Percentiles rank a stretch among this genome's conserved stretches.
Evolutionary conservation across 2,888 invertebrate species (phyloP).

Genomic region (Rhingia campestris): DNA sequence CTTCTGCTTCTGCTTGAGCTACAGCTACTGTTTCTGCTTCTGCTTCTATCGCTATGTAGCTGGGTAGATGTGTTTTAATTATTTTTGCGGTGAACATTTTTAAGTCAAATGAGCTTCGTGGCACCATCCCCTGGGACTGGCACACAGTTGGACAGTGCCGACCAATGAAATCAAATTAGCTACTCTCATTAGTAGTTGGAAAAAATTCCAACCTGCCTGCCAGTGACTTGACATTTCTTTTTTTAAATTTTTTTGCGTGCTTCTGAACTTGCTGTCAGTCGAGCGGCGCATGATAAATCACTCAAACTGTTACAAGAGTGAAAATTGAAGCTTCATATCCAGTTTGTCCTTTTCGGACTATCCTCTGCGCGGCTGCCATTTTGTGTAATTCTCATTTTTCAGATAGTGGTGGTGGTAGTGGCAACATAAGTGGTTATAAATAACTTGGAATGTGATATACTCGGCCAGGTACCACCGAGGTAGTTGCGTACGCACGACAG

Average conservation of each 20-base stretch:
- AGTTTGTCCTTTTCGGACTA: constrained; percentile 68
- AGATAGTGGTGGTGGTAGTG: constrained; percentile 21
- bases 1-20: too few species aligned
- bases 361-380: constrained; percentile 56
- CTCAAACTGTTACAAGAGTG: constrained; percentile 69
- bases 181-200: constrained; percentile 67
- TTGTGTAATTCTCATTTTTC: constrained; percentile 62
- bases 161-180: constrained; percentile 73
- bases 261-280: constrained; percentile 68
- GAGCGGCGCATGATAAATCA: constrained; percentile 72
- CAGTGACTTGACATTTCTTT: constrained; percentile 55
- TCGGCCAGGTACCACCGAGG: constrained; percentile 66
- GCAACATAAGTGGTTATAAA: constrained; percentile 73
- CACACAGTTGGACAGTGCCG: constrained; percentile 51
- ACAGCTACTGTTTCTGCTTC: too few species aligned
- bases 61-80: constrained; percentile 44
- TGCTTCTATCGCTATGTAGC: not conserved
- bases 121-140: constrained; percentile 64
- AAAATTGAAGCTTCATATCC: constrained; percentile 72
- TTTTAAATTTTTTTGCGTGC: constrained; percentile 12
- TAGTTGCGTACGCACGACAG: constrained; percentile 75
- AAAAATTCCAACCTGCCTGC: constrained; percentile 54
- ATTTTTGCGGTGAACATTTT: constrained; percentile 13
- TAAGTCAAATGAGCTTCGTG: constrained; percentile 53
- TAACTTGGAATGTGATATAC: constrained; percentile 76